A percentile compares a stretch with the other conserved stretches of the same genome.
Evolutionary conservation across 2,113 vertebrate species (phyloP).

Genomic region (Dasypus novemcinctus): DNA sequence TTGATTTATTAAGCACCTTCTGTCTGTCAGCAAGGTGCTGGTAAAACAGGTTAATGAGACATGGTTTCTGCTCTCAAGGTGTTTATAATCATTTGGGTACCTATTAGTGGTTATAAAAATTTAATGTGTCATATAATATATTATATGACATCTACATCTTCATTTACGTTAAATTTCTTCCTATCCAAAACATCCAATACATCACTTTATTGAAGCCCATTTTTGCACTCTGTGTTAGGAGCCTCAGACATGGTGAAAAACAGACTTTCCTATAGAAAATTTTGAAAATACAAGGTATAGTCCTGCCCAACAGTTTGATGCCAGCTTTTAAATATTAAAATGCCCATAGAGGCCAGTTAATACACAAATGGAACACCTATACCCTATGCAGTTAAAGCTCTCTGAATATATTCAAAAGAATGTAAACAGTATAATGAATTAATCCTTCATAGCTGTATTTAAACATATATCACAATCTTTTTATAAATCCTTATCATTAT

Average conservation of each 20-base stretch:
- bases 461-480: neutral
- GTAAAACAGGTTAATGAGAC: neutral
- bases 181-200: too few species aligned
- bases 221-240: neutral
- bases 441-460: neutral
- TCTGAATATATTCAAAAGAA: neutral
- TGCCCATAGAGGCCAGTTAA: neutral
- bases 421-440: neutral
- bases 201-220: neutral
- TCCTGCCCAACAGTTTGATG: neutral
- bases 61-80: neutral
- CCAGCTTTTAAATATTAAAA: slow-evolving; percentile 37
- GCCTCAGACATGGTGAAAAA: neutral
- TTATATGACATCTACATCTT: neutral
- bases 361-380: neutral
- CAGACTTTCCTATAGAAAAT: neutral
- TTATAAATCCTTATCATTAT: neutral
- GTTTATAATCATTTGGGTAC: neutral
- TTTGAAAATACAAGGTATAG: neutral
- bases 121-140: neutral
- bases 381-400: neutral
- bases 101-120: neutral
- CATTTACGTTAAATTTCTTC: neutral
- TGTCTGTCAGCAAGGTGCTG: neutral
- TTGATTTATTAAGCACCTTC: neutral